Conservation (phyloP, 1,140 invertebrate species). For the Saccostrea echinata region DNA sequence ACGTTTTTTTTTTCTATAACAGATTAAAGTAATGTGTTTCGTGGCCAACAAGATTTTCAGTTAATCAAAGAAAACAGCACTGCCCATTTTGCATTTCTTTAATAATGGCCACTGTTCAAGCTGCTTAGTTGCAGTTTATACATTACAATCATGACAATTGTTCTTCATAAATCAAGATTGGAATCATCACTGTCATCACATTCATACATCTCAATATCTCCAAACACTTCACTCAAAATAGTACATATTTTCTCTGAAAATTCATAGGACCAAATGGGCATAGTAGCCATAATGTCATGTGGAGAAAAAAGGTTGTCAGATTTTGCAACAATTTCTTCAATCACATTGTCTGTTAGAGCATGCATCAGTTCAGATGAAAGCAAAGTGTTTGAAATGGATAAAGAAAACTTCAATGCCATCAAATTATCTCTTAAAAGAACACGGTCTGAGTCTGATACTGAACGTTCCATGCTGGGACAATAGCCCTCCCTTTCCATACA, state of each 20-base stretch:
- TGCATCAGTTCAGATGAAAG: background rate
- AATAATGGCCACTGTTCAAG: no score
- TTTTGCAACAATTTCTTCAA: background rate
- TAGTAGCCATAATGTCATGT: background rate
- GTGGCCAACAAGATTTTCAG: no score
- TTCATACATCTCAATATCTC: background rate
- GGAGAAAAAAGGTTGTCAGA: background rate
- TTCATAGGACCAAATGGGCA: background rate
- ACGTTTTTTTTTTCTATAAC: no score
- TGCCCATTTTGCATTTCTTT: no score
- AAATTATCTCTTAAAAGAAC: background rate
- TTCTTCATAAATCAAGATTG: background rate
- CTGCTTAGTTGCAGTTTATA: no score
- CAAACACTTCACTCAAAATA: background rate
- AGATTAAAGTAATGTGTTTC: no score
- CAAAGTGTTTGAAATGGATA: conserved; percentile 24
- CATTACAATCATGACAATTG: no score
- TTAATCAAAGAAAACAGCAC: no score
- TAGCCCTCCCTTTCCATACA: background rate
- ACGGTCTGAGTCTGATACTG: conserved; percentile 15
- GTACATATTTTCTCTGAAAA: background rate
- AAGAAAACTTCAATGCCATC: background rate
- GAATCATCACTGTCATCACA: background rate
- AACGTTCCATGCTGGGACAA: background rate
- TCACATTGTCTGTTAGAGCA: conserved; percentile 10